phyloP scores from a whole-genome alignment of 2,888 invertebrate genomes.

The Carabus problematicus region DNA sequence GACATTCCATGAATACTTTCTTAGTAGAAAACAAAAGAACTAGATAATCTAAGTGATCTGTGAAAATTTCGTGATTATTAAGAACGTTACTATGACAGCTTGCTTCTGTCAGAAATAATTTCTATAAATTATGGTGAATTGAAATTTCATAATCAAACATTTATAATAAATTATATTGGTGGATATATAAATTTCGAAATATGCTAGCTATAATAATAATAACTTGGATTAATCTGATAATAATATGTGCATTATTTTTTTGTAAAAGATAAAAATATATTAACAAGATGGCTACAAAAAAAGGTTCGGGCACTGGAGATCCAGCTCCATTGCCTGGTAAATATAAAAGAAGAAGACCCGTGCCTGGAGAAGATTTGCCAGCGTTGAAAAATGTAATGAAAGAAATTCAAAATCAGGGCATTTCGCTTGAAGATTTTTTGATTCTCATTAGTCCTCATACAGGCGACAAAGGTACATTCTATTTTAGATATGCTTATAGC shows the following conservation, averaged over 20 bases:
- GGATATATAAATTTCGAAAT: background rate
- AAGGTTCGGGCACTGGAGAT: slow-evolving; percentile 11
- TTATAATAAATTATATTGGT: slow-evolving; percentile 4
- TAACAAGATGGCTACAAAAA: slow-evolving; percentile 7
- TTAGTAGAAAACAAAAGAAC: no score
- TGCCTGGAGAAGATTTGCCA: slow-evolving; percentile 22
- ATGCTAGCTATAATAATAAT: slow-evolving; percentile 28
- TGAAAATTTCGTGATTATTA: no score
- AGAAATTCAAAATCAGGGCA: slow-evolving; percentile 26
- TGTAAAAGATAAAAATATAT: background rate
- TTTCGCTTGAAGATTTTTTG: slow-evolving; percentile 55
- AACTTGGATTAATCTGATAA: slow-evolving; percentile 34
- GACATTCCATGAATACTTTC: no score
- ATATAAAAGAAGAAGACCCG: slow-evolving; percentile 7
- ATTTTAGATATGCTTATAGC: background rate
- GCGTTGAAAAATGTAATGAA: slow-evolving; percentile 27
- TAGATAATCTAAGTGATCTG: no score
- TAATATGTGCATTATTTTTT: slow-evolving; percentile 12
- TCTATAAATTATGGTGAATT: background rate
- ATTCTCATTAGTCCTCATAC: slow-evolving; percentile 55
- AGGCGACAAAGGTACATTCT: slow-evolving; percentile 53
- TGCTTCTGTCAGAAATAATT: background rate
- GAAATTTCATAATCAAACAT: background rate
- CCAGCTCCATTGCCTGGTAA: slow-evolving; percentile 14
- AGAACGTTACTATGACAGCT: background rate